Conservation (phyloP, 2,113 vertebrate genomes). For the Rhipidura dahli region DNA sequence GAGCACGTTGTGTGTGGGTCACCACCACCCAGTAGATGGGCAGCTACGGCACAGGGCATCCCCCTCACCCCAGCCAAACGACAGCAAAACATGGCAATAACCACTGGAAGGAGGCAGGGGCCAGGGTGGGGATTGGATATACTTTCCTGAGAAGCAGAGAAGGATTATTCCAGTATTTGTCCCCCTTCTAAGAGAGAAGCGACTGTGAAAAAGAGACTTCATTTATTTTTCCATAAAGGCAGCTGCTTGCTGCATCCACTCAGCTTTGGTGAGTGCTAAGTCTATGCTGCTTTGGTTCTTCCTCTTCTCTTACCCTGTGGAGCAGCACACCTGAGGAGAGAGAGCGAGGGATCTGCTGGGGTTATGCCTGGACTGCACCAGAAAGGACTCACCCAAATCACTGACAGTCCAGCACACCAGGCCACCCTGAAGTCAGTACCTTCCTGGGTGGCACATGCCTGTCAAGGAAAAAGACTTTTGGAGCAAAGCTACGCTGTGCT, state of each 20-base stretch:
- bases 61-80: background rate
- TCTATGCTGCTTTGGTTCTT: background rate
- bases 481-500: background rate
- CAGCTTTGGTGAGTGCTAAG: background rate
- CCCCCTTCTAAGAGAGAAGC: background rate
- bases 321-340: background rate
- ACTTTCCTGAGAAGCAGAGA: background rate
- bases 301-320: background rate
- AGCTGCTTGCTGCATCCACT: background rate
- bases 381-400: no score
- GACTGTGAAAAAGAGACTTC: background rate
- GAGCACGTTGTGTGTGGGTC: accelerated
- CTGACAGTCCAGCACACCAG: background rate
- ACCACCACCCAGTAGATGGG: background rate
- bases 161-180: background rate
- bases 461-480: background rate
- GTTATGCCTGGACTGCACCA: background rate
- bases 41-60: background rate
- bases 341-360: accelerated
- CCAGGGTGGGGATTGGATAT: background rate
- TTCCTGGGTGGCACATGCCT: accelerated
- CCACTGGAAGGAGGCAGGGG: background rate
- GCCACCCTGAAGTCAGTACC: background rate
- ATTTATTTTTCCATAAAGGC: background rate
- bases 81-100: background rate